phyloP scores from a whole-genome alignment of 2,797 vertebrate genomes.

The Pangasius sanitwongsei region DNA sequence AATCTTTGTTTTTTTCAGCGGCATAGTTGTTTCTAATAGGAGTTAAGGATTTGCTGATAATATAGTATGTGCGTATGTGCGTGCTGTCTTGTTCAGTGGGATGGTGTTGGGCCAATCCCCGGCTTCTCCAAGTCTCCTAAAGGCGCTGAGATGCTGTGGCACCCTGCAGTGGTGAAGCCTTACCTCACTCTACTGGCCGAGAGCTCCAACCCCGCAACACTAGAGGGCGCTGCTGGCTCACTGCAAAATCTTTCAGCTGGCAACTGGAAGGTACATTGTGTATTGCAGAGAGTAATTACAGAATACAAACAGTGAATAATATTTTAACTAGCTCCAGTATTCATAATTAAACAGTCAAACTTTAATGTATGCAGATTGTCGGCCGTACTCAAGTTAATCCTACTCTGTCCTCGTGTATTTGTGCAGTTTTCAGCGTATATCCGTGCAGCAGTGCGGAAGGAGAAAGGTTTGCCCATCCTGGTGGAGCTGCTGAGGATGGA shows the following conservation, averaged over 20 bases:
- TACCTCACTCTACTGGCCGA: conserved; percentile 95
- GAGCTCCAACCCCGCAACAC: conserved; percentile 96
- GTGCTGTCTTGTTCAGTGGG: conserved; percentile 80
- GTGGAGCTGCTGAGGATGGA: conserved; percentile 98
- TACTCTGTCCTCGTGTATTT: background rate
- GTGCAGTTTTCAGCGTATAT: conserved; percentile 93
- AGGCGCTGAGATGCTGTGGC: conserved; percentile 98
- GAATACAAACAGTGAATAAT: background rate
- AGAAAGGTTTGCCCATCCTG: conserved; percentile 96
- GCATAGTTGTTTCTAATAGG: background rate
- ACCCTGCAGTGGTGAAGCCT: conserved; percentile 94
- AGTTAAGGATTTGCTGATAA: background rate
- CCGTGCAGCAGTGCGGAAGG: conserved; percentile 92
- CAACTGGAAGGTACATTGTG: conserved; percentile 90
- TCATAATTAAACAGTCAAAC: too few relatives aligned
- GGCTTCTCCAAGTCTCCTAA: conserved; percentile 95
- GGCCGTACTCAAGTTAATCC: too few relatives aligned
- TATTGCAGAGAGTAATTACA: background rate
- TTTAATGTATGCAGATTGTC: background rate
- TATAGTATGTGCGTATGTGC: conserved; percentile 31
- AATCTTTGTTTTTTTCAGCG: background rate
- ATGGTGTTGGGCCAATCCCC: conserved; percentile 94
- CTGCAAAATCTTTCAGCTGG: conserved; percentile 97
- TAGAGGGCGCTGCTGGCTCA: conserved; percentile 95
- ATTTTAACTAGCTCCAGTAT: background rate